Evolutionary conservation across 2,888 invertebrate genomes (phyloP), one percentile per base, ranked within the genome.

Genomic region (Drosophila paranaensis): DNA sequence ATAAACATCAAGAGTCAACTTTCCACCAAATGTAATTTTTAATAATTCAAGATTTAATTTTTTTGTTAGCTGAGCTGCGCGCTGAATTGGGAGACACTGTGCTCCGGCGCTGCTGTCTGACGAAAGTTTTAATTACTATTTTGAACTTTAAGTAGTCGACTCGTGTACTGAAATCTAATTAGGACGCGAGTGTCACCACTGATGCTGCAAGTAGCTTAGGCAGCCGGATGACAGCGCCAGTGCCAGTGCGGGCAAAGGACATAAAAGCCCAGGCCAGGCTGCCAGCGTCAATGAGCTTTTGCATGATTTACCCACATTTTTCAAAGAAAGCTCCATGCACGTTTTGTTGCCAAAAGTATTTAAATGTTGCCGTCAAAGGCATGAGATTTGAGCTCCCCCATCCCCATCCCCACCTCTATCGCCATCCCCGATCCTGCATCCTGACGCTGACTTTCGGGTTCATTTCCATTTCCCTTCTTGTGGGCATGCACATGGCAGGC

Each of bases 101-200:
- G 70, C 20, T 20, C 20, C 72, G 74, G 61, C 76, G 75, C 64
- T 66, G 84, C 66, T 66, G 84, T 64, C 88, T 88, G 89, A 89
- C 89, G 90, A 91, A 91, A 91, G 84, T 91, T 91, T 91, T 91
- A 91, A 91, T 91, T 91, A 86, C 83, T 88, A 86, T 83, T 87
- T 86, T 80, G 81, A 87, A 90, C 87, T 90, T 85, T 86, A 88
- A 89, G 85, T 82, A 89, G 88, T 85, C 88, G 83, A 86, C 80
- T 88, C 89, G 90, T 90, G 90, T 90, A 86, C 85, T 83, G 88
- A 81, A 90, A 90, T 90, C 89, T 89, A 90, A 90, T 91, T 90
- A 90, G 90, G 79, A 76, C 40, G 74, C 54, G 67, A 76, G 66
- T 77, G 77, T 77, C 77, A 56, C 55, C 66, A 67, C 58, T 72